phyloP scores from a whole-genome alignment of 2,888 invertebrate genomes.

The Apodemia zela region DNA sequence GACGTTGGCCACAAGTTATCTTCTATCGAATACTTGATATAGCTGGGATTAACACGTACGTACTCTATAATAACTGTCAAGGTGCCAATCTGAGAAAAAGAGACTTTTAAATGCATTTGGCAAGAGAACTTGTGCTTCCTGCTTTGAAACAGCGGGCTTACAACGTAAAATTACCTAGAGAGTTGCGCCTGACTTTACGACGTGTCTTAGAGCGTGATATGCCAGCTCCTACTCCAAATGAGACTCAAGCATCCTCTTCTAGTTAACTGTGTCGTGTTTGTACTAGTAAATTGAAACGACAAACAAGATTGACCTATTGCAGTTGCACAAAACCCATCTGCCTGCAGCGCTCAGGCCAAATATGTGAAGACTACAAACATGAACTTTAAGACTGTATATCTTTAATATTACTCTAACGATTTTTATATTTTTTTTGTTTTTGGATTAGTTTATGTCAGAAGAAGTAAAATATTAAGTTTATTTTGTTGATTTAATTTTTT shows the following conservation, averaged over 20 bases:
- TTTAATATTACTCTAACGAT: slow-evolving; percentile 4
- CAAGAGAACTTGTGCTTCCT: too few relatives aligned
- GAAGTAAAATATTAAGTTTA: slow-evolving; percentile 14
- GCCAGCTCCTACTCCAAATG: slow-evolving; percentile 9
- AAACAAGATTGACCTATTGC: slow-evolving; percentile 18
- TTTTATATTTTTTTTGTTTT: slow-evolving; percentile 14
- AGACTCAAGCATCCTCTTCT: neutral
- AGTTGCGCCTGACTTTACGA: too few relatives aligned
- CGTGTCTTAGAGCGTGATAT: slow-evolving; percentile 4
- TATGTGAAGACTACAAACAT: slow-evolving; percentile 15
- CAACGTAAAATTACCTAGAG: too few relatives aligned
- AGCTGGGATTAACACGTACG: too few relatives aligned
- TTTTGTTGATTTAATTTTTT: slow-evolving; percentile 15
- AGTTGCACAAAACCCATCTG: slow-evolving; percentile 17
- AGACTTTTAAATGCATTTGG: too few relatives aligned
- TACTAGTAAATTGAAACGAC: neutral
- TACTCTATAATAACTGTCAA: too few relatives aligned
- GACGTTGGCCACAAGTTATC: too few relatives aligned
- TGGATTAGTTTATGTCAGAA: slow-evolving; percentile 13
- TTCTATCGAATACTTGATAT: too few relatives aligned
- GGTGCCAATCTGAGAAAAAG: too few relatives aligned
- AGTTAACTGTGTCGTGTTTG: slow-evolving; percentile 15
- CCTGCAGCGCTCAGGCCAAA: slow-evolving; percentile 16
- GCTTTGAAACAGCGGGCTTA: too few relatives aligned
- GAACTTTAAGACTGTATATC: slow-evolving; percentile 10